Conservation (phyloP, 2,797 vertebrate genomes). For the Sebastes trivittatus region DNA sequence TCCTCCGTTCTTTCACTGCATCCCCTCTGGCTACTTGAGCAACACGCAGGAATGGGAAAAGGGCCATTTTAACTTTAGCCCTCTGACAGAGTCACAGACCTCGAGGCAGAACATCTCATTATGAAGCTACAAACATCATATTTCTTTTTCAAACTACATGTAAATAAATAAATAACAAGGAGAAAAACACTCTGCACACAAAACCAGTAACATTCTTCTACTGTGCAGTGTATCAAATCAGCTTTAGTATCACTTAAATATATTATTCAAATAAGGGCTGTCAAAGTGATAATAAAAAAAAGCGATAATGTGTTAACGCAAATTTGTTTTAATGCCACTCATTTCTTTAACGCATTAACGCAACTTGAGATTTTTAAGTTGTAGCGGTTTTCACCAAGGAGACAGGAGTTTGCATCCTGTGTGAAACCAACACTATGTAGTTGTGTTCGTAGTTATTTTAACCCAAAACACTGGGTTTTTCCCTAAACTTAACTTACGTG, state of each 20-base stretch:
- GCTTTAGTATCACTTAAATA: not conserved
- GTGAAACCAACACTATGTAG: too few relatives aligned
- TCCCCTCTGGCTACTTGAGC: slow-evolving; percentile 61
- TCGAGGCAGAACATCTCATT: slow-evolving; percentile 46
- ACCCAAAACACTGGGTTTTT: too few relatives aligned
- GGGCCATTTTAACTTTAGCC: slow-evolving; percentile 56
- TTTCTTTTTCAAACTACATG: slow-evolving; percentile 32
- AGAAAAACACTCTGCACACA: not conserved
- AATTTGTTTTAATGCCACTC: too few relatives aligned
- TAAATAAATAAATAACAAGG: not conserved
- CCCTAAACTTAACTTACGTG: too few relatives aligned
- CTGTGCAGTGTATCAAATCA: not conserved
- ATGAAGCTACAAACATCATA: slow-evolving; percentile 34
- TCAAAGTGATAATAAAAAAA: too few relatives aligned
- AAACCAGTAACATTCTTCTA: not conserved
- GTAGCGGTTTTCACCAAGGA: too few relatives aligned
- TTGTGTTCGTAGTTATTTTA: too few relatives aligned
- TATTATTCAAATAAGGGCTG: not conserved
- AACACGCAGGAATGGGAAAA: slow-evolving; percentile 49
- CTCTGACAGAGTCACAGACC: slow-evolving; percentile 57
- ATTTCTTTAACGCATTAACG: too few relatives aligned
- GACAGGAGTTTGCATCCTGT: too few relatives aligned
- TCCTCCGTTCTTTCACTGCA: slow-evolving; percentile 58
- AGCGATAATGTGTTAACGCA: too few relatives aligned
- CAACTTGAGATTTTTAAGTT: too few relatives aligned